Conservation (phyloP, 2,797 vertebrate genomes). For the Nannoperca australis region DNA sequence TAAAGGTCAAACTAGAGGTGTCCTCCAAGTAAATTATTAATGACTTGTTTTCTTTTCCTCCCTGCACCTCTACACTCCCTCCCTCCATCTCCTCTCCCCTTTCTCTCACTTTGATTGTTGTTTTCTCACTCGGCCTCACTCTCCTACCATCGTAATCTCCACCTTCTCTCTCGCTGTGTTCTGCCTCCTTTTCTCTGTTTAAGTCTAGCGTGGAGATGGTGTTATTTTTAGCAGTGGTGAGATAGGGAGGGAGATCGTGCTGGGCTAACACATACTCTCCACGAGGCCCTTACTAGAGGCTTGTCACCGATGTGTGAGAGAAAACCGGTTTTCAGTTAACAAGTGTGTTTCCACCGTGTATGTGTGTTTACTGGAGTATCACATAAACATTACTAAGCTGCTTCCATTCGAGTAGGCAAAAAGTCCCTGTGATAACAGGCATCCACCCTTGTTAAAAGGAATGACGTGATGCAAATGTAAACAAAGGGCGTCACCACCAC, state of each 20-base stretch:
- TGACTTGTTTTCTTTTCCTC: conserved; percentile 63
- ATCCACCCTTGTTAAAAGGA: conserved; percentile 1
- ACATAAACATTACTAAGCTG: conserved; percentile 29
- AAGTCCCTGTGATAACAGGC: conserved; percentile 1
- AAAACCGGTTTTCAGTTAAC: conserved; percentile 37
- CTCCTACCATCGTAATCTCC: conserved; percentile 35
- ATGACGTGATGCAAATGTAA: conserved; percentile 3
- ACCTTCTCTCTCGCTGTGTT: conserved; percentile 17
- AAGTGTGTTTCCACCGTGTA: conserved; percentile 10
- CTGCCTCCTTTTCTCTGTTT: conserved; percentile 31
- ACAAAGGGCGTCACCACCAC: neutral
- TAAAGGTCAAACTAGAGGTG: conserved; percentile 71
- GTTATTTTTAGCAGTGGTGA: conserved; percentile 77
- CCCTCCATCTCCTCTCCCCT: conserved; percentile 29
- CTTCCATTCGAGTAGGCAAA: conserved; percentile 7
- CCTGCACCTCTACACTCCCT: conserved; percentile 38
- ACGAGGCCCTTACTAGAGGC: conserved; percentile 60
- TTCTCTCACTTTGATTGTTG: conserved; percentile 42
- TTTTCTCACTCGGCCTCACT: conserved; percentile 37
- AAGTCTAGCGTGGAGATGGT: conserved; percentile 48
- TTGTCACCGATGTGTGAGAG: conserved; percentile 52
- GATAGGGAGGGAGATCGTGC: conserved; percentile 53
- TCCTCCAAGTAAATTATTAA: conserved; percentile 79
- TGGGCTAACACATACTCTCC: conserved; percentile 66
- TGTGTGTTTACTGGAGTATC: conserved; percentile 29